A percentile compares a stretch with the other conserved stretches of the same genome.
These are phyloP conservation scores for Cephalotes varians DNA, from an alignment of 2,888 invertebrate genomes.

Conservation along the genomic window DNA sequence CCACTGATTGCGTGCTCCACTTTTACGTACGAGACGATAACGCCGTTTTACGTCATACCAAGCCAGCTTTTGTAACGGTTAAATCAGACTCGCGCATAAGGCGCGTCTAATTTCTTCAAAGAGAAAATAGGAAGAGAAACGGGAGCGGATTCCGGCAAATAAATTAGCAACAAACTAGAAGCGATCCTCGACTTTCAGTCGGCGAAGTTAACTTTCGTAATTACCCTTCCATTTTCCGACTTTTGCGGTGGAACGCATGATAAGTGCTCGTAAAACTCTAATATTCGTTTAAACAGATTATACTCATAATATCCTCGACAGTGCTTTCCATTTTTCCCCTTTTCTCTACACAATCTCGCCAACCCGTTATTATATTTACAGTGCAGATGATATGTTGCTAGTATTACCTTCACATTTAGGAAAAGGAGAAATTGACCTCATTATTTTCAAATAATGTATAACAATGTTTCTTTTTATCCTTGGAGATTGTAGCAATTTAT, in stretches of 20 bases:
- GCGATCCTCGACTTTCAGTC: constrained; percentile 15
- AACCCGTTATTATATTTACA: not conserved
- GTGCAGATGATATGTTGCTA: not conserved
- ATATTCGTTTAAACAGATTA: constrained; percentile 30
- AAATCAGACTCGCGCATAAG: not conserved
- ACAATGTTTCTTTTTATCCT: not conserved
- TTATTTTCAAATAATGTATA: not conserved
- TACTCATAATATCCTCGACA: not conserved
- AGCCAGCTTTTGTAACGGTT: constrained; percentile 7
- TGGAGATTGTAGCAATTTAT: not conserved
- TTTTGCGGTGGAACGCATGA: constrained; percentile 37
- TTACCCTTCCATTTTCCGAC: constrained; percentile 36
- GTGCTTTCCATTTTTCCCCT: not conserved
- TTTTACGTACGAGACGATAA: constrained; percentile 33
- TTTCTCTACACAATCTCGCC: not conserved
- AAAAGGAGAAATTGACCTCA: constrained; percentile 10
- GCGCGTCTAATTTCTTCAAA: constrained; percentile 25
- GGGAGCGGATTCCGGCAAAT: constrained; percentile 32
- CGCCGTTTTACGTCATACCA: not conserved
- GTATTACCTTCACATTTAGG: not conserved
- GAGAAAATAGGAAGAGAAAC: constrained; percentile 40
- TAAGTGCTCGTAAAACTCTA: constrained; percentile 17
- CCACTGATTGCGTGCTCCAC: constrained; percentile 29
- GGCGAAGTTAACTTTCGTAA: constrained; percentile 42
- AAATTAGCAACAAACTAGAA: constrained; percentile 35